Base-by-base conservation (phyloP, 2,113 vertebrate genomes). In the Melanerpes aurifrons region DNA sequence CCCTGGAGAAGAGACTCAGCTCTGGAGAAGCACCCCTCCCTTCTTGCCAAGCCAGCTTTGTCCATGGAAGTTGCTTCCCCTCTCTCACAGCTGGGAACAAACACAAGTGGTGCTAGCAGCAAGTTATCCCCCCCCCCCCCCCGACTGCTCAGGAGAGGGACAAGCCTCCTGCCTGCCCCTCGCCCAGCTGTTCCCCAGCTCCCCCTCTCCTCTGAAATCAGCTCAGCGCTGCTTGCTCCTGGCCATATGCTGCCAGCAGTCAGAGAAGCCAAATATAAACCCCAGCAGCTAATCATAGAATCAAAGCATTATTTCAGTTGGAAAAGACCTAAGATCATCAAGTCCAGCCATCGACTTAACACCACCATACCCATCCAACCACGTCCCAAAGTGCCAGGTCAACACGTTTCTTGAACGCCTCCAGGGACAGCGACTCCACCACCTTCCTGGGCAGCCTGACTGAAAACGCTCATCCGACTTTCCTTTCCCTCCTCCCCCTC, bases 51-150 rank as follows among this genome's bases (percentile, higher is more conserved):
- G 35, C 22, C 56, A 57, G 12, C 68, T 61, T 40, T 22, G 0
- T 11, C 70, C 29, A 2, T 8, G 11, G 22, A 74, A 76, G 71
- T 78, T 74, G 8, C 35, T 74, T 50, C 24, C 16, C 20, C 4
- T 16, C 70, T 66, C n/a, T 31, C 80, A 10, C 17, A 57, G 54
- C 68, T 3, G 9, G n/a, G 6, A 86, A 37, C 48, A 71, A 77
- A 86, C 2, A 0, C 50, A 20, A n/a, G 45, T 3, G 1, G 29
- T 1, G 6, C 56, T 29, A n/a, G 43, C 4, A 53, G 18, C 40
- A n/a, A 86, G 82, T 69, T 67, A 8, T 32, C 25, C 53, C 59
- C 19, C 15, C 35, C 35, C 35, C 57, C 17, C 63, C 79, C 29
- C 15, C n/a, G 91, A 73, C 20, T 25, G 48, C 69, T 54, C 2